Evolutionary conservation across 2,113 vertebrate genomes (phyloP), one percentile per base, ranked within the genome.

Genomic region (Scortum barcoo): DNA sequence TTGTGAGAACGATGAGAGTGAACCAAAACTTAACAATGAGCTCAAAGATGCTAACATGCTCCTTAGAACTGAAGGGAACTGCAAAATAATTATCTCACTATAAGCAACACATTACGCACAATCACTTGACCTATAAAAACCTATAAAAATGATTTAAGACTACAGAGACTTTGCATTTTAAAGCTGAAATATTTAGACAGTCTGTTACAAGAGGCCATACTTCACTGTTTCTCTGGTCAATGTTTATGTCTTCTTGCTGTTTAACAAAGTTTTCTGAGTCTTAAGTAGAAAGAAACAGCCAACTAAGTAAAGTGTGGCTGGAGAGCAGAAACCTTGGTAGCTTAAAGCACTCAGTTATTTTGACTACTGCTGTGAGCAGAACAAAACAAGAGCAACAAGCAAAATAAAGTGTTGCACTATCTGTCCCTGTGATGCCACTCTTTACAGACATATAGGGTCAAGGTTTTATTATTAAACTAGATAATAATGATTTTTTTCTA

Each of bases 341-440:
- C 57, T 58, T 38, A 24, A 44, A 63, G 33, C 42, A 19, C 56
- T 63, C 57, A 7, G 71, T 28, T 53, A 44, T 79, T 75, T 66
- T 76, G 75, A 76, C 70, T 65, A 30, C 19, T 38, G 8, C 17
- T 48, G 38, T 60, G 44, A 76, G 36, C 54, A 74, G 38, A 69
- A 60, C 14, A 33, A 79, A 51, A 54, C 65, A 36, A 53, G 65
- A 78, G 70, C 79, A 42, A 65, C 70, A 26, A 65, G 44, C 13
- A 16, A 72, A 38, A 66, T 10, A 28, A 48, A 60, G 14, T 24
- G 36, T 3, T 22, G 50, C 30, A 42, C 71, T 14, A 20, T 53
- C 20, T 46, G 53, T 48, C 38, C 36, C 36, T 66, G 71, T 26
- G 24, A 48, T 53, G 33, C 76, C 44, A 46, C n/a, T 40, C 65